Conservation (phyloP, 2,797 vertebrate species). For the Atherinosoma microstoma region DNA sequence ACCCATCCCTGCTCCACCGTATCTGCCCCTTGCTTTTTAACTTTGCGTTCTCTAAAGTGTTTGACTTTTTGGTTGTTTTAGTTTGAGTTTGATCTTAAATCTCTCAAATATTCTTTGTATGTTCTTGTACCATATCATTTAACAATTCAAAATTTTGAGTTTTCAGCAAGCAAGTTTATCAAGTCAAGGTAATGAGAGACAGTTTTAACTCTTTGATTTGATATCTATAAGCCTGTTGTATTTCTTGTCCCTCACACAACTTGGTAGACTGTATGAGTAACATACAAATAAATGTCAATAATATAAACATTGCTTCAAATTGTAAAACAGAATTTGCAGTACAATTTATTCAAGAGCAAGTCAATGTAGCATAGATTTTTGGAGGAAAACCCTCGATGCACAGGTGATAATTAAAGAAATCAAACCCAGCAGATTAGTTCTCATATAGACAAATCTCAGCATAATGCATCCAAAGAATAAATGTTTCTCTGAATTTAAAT, state of each 20-base stretch:
- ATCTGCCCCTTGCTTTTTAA: constrained; percentile 20
- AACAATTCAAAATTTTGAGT: no score
- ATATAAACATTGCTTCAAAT: neutral
- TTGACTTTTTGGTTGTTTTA: constrained; percentile 22
- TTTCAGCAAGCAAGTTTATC: no score
- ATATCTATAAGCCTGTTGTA: neutral
- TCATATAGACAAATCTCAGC: neutral
- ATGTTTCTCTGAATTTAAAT: neutral
- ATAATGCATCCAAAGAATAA: neutral
- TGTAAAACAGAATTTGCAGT: neutral
- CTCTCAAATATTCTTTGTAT: neutral
- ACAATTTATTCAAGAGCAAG: neutral
- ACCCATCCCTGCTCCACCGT: constrained; percentile 22
- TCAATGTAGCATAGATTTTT: neutral
- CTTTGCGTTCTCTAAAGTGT: constrained; percentile 20
- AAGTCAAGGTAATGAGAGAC: no score
- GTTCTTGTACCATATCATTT: neutral
- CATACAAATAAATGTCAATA: neutral
- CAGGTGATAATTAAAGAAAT: no score
- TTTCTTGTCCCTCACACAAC: neutral
- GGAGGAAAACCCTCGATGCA: no score
- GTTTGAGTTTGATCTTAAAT: neutral
- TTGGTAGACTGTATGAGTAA: neutral
- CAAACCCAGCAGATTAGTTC: no score
- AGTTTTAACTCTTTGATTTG: neutral